Percentiles rank a stretch among this genome's conserved stretches.
Conservation (phyloP, 2,888 invertebrate species). For the Amphimallon solstitiale region DNA sequence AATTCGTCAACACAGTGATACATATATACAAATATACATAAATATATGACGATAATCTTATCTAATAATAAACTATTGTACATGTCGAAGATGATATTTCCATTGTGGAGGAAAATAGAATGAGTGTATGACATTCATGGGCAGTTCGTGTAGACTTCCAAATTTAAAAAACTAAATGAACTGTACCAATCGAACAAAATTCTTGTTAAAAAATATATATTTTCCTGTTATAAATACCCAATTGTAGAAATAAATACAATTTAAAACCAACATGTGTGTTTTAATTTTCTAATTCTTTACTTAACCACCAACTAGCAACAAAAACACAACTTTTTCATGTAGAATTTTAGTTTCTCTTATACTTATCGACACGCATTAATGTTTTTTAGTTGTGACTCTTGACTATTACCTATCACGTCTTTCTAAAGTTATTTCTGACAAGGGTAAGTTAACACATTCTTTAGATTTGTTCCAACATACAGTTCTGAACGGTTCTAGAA, state of each 20-base stretch:
- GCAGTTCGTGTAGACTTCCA: constrained; percentile 2
- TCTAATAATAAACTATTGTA: neutral
- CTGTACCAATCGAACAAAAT: constrained; percentile 5
- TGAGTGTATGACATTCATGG: too few species aligned
- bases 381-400: too few species aligned
- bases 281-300: neutral
- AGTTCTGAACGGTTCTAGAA: too few species aligned
- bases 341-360: too few species aligned
- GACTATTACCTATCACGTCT: too few species aligned
- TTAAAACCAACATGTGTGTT: neutral
- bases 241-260: constrained; percentile 26
- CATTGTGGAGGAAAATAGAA: too few species aligned
- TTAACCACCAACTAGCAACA: too few species aligned
- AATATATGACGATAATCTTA: constrained; percentile 10
- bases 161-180: neutral
- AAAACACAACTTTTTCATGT: too few species aligned
- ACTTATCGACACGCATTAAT: too few species aligned
- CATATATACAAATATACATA: neutral
- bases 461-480: too few species aligned
- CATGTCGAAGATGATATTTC: neutral
- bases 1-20: constrained; percentile 20
- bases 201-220: constrained; percentile 21
- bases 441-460: too few species aligned
- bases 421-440: too few species aligned
- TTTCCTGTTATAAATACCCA: constrained; percentile 29